A percentile compares a stretch with the other conserved stretches of the same genome.
Conservation (phyloP, 2,113 vertebrate genomes). For the Hassar affinis region DNA sequence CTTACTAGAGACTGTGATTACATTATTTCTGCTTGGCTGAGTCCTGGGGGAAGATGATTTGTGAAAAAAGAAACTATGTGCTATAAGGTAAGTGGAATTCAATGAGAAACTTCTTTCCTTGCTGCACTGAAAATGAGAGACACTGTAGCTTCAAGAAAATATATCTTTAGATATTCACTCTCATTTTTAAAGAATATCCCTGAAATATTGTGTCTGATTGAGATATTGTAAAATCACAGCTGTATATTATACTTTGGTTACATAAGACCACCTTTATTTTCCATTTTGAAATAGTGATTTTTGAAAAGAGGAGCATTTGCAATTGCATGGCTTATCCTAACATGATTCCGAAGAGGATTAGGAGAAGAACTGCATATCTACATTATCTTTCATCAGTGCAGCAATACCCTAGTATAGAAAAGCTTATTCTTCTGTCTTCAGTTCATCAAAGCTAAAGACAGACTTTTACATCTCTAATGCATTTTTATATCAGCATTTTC, state of each 20-base stretch:
- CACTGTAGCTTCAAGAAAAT: neutral
- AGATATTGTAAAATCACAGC: neutral
- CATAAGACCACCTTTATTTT: neutral
- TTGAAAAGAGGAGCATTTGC: neutral
- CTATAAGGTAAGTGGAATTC: slow-evolving; percentile 16
- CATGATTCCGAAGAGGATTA: neutral
- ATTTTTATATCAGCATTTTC: neutral
- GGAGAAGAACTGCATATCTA: neutral
- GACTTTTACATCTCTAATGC: neutral
- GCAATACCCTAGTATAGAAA: neutral
- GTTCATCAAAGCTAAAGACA: too few species aligned
- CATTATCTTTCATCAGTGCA: neutral
- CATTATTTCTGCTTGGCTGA: slow-evolving; percentile 27
- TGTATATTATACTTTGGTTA: neutral
- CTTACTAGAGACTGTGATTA: slow-evolving; percentile 32
- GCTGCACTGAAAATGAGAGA: neutral
- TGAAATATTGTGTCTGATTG: neutral
- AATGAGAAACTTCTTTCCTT: neutral
- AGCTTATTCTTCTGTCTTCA: neutral
- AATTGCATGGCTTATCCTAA: neutral
- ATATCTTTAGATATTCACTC: neutral
- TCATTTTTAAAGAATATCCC: neutral
- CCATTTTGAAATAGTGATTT: neutral
- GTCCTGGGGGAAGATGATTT: neutral
- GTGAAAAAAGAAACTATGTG: slow-evolving; percentile 16